Percentiles rank a stretch among this genome's conserved stretches.
Evolutionary conservation across 2,113 vertebrate species (phyloP).

Genomic region (Micronisus gabar): DNA sequence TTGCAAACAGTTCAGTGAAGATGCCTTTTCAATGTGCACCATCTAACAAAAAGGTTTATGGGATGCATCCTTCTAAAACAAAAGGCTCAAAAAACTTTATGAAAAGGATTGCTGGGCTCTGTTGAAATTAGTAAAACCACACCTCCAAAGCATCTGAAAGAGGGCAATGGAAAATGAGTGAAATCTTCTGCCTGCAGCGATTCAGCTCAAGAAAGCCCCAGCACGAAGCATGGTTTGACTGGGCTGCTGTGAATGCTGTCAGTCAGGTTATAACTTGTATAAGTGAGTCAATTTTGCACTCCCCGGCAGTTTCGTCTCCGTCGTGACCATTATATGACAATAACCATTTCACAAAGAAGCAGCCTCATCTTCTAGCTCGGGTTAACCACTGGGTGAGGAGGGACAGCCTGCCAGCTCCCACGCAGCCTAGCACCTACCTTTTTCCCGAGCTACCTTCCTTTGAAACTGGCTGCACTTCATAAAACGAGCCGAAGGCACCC

Average conservation of each 20-base stretch:
- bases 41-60: neutral
- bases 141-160: neutral
- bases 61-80: neutral
- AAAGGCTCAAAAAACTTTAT: neutral
- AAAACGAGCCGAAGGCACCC: neutral
- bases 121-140: neutral
- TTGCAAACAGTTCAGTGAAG: neutral
- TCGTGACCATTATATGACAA: neutral
- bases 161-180: neutral
- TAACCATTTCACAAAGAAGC: neutral
- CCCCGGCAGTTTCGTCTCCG: neutral
- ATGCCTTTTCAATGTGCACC: neutral
- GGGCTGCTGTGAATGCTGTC: neutral
- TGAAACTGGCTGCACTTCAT: neutral
- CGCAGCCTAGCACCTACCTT: neutral
- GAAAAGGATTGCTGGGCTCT: neutral
- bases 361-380: neutral
- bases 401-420: neutral
- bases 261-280: rapidly evolving
- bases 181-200: neutral
- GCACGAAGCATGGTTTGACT: neutral
- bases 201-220: neutral
- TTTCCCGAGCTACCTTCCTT: neutral
- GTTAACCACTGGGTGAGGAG: neutral
- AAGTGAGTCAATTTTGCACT: neutral